Percentiles rank a stretch among this genome's conserved stretches.
Conservation (phyloP, 2,888 invertebrate genomes). For the Lithosia quadra region DNA sequence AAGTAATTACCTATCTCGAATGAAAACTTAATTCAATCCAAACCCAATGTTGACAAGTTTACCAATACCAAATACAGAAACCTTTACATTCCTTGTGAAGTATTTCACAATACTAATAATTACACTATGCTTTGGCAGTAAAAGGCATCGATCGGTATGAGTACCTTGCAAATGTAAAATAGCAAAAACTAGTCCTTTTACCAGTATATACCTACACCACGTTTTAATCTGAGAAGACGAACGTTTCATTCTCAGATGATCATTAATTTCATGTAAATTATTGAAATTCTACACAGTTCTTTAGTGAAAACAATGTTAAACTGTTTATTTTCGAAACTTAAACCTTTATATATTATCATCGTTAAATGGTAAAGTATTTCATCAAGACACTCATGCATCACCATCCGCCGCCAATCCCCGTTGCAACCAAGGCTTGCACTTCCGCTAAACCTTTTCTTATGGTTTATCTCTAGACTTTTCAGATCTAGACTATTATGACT, state of each 20-base stretch:
- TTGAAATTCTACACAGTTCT: background rate
- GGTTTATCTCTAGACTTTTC: too few species aligned
- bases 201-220: background rate
- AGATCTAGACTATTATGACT: background rate
- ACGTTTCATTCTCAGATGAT: background rate
- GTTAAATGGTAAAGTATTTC: background rate
- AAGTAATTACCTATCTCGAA: constrained; percentile 77
- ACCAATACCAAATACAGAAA: constrained; percentile 57
- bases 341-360: background rate
- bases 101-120: constrained; percentile 43
- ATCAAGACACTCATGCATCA: background rate
- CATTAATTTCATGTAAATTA: background rate
- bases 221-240: background rate
- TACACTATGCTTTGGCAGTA: constrained; percentile 41
- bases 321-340: background rate
- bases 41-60: constrained; percentile 47
- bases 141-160: constrained; percentile 29
- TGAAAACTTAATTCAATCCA: constrained; percentile 65
- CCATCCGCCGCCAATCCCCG: background rate
- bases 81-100: constrained; percentile 55
- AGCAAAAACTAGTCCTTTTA: constrained; percentile 4
- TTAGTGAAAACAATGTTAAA: background rate
- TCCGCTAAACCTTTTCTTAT: background rate
- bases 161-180: background rate
- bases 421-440: background rate